These are phyloP conservation scores for Drymonia ruficornis DNA, from an alignment of 2,888 invertebrate genomes.

Conservation along the genomic window DNA sequence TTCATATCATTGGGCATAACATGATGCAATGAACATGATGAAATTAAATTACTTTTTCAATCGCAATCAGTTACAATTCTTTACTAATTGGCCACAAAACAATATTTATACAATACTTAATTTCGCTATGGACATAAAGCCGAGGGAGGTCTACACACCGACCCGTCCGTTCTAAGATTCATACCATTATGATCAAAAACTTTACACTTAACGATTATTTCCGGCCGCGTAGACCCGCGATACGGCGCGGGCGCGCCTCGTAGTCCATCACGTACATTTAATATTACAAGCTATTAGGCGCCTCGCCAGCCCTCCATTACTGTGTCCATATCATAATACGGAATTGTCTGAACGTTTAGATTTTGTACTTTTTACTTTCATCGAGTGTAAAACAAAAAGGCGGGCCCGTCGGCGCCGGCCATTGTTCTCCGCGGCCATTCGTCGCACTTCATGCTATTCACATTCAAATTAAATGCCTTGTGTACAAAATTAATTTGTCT, in stretches of 20 bases:
- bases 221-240: constrained; percentile 53
- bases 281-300: constrained; percentile 83
- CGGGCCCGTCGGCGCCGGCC: constrained; percentile 78
- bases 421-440: constrained; percentile 83
- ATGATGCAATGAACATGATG: no score
- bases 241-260: constrained; percentile 46
- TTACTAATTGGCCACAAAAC: background rate
- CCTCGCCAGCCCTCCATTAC: constrained; percentile 78
- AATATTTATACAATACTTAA: constrained; percentile 10
- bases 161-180: constrained; percentile 28
- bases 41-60: background rate
- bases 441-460: constrained; percentile 85
- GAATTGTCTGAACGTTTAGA: constrained; percentile 81
- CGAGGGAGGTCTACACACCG: constrained; percentile 19
- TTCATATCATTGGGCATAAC: background rate
- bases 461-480: constrained; percentile 84
- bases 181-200: constrained; percentile 39
- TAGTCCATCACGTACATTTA: constrained; percentile 77
- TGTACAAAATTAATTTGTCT: constrained; percentile 85
- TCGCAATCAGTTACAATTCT: background rate
- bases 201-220: constrained; percentile 64
- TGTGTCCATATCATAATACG: constrained; percentile 83
- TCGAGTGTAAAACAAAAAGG: constrained; percentile 78
- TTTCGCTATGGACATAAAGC: constrained; percentile 14
- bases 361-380: constrained; percentile 80